Evolutionary conservation across 1,140 invertebrate species (phyloP).

Genomic region (Apolygus lucorum): DNA sequence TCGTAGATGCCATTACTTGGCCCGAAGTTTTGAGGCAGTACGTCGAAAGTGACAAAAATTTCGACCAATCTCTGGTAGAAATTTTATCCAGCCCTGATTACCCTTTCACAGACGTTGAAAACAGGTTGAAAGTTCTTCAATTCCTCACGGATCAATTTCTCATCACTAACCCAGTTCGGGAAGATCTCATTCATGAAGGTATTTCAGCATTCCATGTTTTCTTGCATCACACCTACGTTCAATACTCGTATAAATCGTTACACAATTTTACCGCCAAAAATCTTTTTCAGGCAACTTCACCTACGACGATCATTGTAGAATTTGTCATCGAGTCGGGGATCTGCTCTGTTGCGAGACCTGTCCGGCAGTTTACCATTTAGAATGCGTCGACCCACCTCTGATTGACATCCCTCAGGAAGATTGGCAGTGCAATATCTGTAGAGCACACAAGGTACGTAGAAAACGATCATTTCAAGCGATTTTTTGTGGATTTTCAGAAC

Average conservation of each 20-base stretch:
- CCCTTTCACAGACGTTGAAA: constrained; percentile 74
- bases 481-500: neutral
- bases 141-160: constrained; percentile 91
- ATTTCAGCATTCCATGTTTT: constrained; percentile 32
- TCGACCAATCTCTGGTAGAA: constrained; percentile 56
- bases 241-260: constrained; percentile 14
- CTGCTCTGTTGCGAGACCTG: constrained; percentile 94
- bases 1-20: constrained; percentile 91
- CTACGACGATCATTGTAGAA: constrained; percentile 91
- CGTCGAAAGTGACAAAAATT: constrained; percentile 77
- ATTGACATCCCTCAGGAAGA: constrained; percentile 89
- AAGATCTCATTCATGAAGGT: constrained; percentile 90
- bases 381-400: constrained; percentile 89
- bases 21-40: constrained; percentile 81
- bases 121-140: constrained; percentile 76
- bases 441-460: constrained; percentile 67
- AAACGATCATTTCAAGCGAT: no score
- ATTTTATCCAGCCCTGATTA: constrained; percentile 69
- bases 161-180: constrained; percentile 83
- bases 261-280: neutral
- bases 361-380: constrained; percentile 91
- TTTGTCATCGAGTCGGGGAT: constrained; percentile 90
- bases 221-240: neutral
- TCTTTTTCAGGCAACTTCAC: constrained; percentile 65
- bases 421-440: constrained; percentile 91